Evolutionary conservation across 2,888 invertebrate species (phyloP), one percentile per base, ranked within the genome.

Genomic region (Catocala fraxini): DNA sequence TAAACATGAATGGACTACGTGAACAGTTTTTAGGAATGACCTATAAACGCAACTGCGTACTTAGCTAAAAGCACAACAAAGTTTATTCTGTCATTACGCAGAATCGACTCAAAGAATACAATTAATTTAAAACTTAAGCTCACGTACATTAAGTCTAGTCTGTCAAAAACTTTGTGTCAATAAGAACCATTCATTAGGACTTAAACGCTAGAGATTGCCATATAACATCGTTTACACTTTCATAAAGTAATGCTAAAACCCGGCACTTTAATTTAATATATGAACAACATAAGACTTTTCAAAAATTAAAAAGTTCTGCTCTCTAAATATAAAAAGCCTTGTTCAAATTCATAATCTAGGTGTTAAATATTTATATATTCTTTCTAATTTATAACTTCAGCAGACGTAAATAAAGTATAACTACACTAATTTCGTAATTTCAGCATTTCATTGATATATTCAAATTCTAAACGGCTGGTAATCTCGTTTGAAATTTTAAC

Each of bases 151-250:
- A 25, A 51, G 42, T 42, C 51, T 39, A 3, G 34, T 55, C 1
- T 13, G 35, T 73, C 53, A 59, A 56, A 59, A 59, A 53, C 35
- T 57, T 10, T 58, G 56, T 68, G 59, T 68, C 56, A 39, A 39
- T 73, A 65, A 12, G 43, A 51, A 51, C 42, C 57, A 58, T 62
- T 60, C 59, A 63, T 70, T 68, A 25, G 51, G 61, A 62, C 58
- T 51, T 45, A 59, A 15, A 42, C 12, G 45, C 5, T 35, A 68
- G 53, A 68, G 47, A 63, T 52, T 45, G 55, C 25, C 51, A 49
- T 58, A 52, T 56, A 56, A 58, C 45, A 51, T 43, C 47, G 45
- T 63, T 65, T 47, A 49, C 52, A 64, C 71, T 73, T 66, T 73
- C 73, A 41, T 68, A 46, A 62, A 39, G 35, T 39, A 7, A 70